Conservation (phyloP, 2,113 vertebrate species). For the Actenoides lindsayi region DNA sequence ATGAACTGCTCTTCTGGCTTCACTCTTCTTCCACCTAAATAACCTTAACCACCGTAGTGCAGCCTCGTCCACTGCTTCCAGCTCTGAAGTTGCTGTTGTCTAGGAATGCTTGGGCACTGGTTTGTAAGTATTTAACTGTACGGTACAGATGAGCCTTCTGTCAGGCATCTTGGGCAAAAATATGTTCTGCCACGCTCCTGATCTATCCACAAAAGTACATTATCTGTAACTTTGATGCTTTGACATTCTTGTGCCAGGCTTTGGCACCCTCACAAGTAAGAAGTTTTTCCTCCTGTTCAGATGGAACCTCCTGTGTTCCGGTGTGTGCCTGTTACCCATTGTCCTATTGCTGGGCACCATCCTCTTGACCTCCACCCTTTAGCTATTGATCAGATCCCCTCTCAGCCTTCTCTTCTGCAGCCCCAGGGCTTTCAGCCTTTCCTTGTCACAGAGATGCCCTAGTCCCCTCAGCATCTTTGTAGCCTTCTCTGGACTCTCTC, state of each 20-base stretch:
- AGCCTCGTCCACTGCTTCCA: background rate
- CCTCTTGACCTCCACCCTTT: background rate
- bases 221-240: no score
- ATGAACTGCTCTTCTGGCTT: background rate
- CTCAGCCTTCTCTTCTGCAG: background rate
- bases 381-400: background rate
- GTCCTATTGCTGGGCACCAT: no score
- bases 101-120: background rate
- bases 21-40: rapidly evolving
- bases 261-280: no score
- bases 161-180: background rate
- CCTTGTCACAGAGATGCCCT: background rate
- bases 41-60: background rate
- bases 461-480: background rate
- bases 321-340: no score
- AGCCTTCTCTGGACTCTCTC: background rate
- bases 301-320: no score
- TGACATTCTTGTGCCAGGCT: background rate
- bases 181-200: background rate
- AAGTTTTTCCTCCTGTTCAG: no score
- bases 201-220: background rate
- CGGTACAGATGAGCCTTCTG: background rate
- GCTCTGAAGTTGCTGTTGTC: background rate
- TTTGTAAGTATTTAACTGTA: background rate
- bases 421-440: no score